A percentile compares a stretch with the other conserved stretches of the same genome.
Conservation (phyloP, 2,888 invertebrate genomes). For the Limenitis camilla region DNA sequence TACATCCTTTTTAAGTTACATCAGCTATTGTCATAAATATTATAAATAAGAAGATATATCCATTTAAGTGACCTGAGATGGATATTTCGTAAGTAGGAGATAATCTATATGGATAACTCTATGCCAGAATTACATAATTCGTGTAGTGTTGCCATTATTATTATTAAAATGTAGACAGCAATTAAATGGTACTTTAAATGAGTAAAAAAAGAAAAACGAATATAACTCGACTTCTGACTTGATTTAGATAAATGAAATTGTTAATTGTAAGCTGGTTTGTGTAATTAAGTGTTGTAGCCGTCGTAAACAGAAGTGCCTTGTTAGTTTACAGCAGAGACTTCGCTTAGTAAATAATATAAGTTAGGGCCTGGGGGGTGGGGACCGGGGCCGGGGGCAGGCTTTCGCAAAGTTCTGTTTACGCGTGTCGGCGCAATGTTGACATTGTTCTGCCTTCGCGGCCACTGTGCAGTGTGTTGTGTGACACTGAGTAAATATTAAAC, state of each 20-base stretch:
- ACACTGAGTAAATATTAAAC: slow-evolving; percentile 32
- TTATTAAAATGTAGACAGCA: no score
- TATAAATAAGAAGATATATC: no score
- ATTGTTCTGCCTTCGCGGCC: slow-evolving; percentile 16
- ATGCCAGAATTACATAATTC: no score
- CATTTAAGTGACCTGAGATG: no score
- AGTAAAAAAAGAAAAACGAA: no score
- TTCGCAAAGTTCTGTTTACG: slow-evolving; percentile 50
- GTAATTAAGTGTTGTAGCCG: slow-evolving; percentile 28
- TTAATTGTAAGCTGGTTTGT: slow-evolving; percentile 24
- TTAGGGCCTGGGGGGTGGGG: slow-evolving; percentile 40
- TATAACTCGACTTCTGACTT: slow-evolving; percentile 24
- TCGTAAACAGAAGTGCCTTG: slow-evolving; percentile 42
- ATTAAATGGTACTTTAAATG: no score
- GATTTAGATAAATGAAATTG: slow-evolving; percentile 14
- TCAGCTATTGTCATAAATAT: no score
- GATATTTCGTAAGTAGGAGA: no score
- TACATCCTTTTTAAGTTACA: no score
- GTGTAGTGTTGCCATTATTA: no score
- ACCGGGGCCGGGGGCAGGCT: slow-evolving; percentile 39
- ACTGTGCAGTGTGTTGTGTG: slow-evolving; percentile 26
- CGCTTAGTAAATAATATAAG: slow-evolving; percentile 50
- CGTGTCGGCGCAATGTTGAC: slow-evolving; percentile 37
- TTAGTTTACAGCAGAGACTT: slow-evolving; percentile 43
- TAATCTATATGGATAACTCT: no score